Evolutionary conservation across 2,888 invertebrate genomes (phyloP).

Genomic region (Drosophila diplacantha): DNA sequence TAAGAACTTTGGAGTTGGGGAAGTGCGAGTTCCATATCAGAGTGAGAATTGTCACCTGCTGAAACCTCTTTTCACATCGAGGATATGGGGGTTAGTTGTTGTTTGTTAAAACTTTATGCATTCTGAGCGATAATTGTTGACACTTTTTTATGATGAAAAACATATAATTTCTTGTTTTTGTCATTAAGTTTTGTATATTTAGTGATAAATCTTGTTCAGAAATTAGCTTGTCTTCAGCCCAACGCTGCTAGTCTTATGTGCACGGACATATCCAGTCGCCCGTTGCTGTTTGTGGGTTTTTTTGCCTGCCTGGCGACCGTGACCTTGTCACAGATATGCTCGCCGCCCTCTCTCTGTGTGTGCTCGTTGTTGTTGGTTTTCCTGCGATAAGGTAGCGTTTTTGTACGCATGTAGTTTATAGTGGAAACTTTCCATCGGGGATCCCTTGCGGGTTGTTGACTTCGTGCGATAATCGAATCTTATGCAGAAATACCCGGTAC

Average conservation of each 20-base stretch:
- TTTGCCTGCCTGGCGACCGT: neutral
- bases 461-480: slow-evolving; percentile 1
- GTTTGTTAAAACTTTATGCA: neutral
- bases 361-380: neutral
- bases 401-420: neutral
- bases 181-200: neutral
- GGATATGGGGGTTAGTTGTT: neutral
- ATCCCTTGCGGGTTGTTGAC: neutral
- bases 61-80: neutral
- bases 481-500: slow-evolving; percentile 2
- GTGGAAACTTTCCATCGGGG: slow-evolving; percentile 6
- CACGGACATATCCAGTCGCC: neutral
- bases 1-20: neutral
- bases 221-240: neutral
- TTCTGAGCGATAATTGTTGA: slow-evolving; percentile 3
- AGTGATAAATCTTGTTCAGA: neutral
- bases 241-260: neutral
- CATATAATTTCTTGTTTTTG: neutral
- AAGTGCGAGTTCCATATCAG: neutral
- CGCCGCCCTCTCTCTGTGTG: neutral
- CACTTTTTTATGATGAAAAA: neutral
- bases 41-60: neutral
- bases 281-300: slow-evolving; percentile 1
- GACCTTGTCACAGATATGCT: slow-evolving; percentile 9
- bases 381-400: slow-evolving; percentile 1